Evolutionary conservation across 2,888 invertebrate species (phyloP), one percentile per base, ranked within the genome.

Genomic region (Drosophila parthenogenetica): DNA sequence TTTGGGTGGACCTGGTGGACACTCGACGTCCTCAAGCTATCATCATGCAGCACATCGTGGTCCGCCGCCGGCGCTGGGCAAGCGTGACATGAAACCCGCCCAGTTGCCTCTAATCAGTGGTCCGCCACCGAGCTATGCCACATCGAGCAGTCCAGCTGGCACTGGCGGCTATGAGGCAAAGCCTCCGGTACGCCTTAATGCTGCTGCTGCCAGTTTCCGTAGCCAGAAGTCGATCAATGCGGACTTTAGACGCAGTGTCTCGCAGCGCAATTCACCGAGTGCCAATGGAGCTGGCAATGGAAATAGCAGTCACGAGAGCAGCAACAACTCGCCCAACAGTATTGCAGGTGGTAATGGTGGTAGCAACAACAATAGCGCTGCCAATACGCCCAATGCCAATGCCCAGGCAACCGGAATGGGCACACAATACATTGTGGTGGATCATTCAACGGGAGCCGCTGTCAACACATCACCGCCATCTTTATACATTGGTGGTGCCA

Each of bases 251-350:
- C 91, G 91, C 63, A 91, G 90, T 63, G 89, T 87, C 22, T 92
- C 92, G 68, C 92, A 92, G 68, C 91, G 92, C 13, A 92, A 92
- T 63, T 92, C 92, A 60, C 92, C 92, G 16, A 91, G 92, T 75
- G 91, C 92, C 69, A 92, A 92, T 76, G 91, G 81, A 5, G n/a
- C 39, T 7, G 79, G 80, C 51, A 68, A 91, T 72, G 90, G 71
- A 51, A 73, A 57, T 58, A 64, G 81, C 74, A 90, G 90, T 71
- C 90, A 91, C 63, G 92, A 92, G 75, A 92, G 92, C 76, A 92
- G 90, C 81, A 92, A 92, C 77, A 92, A 92, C 77, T 92, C 92
- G 70, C 92, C 92, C 53, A 92, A 92, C 83, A 92, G 88, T 87
- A 82, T 82, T 82, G 81, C 60, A 7, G 79, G 76, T 42, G 74